phyloP scores from a whole-genome alignment of 2,888 invertebrate genomes.

The Sinhomidia bicolor region DNA sequence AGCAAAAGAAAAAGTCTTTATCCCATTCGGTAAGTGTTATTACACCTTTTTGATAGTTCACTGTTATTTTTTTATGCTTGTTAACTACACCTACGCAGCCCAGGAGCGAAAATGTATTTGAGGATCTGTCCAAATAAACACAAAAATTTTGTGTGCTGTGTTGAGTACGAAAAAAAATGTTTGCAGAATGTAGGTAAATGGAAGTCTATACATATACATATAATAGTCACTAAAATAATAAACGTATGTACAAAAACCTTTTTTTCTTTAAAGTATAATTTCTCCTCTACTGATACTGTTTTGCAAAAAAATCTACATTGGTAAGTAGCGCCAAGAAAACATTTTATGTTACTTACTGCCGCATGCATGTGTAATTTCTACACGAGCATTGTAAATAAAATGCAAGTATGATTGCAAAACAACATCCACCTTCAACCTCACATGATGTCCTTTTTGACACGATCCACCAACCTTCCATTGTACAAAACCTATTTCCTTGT shows the following conservation, averaged over 20 bases:
- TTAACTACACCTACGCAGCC: constrained; percentile 58
- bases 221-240: no score
- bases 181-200: no score
- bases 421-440: background rate
- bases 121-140: constrained; percentile 47
- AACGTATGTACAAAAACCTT: no score
- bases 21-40: constrained; percentile 62
- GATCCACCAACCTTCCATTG: background rate
- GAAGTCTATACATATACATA: no score
- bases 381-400: background rate
- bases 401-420: background rate
- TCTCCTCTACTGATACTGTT: no score
- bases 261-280: no score
- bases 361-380: no score
- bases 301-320: no score
- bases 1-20: constrained; percentile 41
- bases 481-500: background rate
- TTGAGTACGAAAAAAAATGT: no score
- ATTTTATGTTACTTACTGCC: no score
- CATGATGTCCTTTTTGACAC: background rate
- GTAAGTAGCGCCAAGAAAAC: no score
- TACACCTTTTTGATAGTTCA: constrained; percentile 64
- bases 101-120: constrained; percentile 21
- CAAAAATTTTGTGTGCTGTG: background rate
- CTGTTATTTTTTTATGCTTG: constrained; percentile 60